phyloP scores from a whole-genome alignment of 2,113 vertebrate genomes.

The Chauna torquata region DNA sequence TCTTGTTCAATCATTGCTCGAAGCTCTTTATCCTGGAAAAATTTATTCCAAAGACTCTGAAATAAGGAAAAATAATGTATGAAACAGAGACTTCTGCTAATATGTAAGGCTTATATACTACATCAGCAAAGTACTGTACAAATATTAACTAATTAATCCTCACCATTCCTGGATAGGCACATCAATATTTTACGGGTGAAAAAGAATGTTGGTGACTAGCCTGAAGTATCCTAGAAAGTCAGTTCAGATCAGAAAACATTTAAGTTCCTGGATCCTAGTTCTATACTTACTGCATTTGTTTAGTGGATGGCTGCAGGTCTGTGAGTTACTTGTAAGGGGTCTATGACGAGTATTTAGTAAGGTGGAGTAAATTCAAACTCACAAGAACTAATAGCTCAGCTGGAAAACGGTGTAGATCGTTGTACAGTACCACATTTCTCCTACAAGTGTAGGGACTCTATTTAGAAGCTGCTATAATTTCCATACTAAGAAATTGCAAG shows the following conservation, averaged over 20 bases:
- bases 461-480: background rate
- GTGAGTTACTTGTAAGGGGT: background rate
- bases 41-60: conserved; percentile 92
- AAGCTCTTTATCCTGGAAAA: conserved; percentile 98
- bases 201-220: background rate
- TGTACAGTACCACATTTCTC: background rate
- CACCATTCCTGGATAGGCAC: background rate
- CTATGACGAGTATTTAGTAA: background rate
- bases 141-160: conserved; percentile 24
- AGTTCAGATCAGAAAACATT: background rate
- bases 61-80: conserved; percentile 67
- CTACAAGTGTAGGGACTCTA: background rate
- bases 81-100: background rate
- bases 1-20: conserved; percentile 97
- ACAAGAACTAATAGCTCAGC: background rate
- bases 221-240: background rate
- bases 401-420: background rate
- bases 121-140: background rate
- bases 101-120: background rate
- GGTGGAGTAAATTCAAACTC: background rate
- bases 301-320: background rate
- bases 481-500: background rate
- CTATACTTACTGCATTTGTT: background rate
- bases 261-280: background rate
- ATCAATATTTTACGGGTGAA: background rate